A percentile compares a stretch with the other conserved stretches of the same genome.
Conservation (phyloP, 2,113 vertebrate species). For the Aptenodytes forsteri region DNA sequence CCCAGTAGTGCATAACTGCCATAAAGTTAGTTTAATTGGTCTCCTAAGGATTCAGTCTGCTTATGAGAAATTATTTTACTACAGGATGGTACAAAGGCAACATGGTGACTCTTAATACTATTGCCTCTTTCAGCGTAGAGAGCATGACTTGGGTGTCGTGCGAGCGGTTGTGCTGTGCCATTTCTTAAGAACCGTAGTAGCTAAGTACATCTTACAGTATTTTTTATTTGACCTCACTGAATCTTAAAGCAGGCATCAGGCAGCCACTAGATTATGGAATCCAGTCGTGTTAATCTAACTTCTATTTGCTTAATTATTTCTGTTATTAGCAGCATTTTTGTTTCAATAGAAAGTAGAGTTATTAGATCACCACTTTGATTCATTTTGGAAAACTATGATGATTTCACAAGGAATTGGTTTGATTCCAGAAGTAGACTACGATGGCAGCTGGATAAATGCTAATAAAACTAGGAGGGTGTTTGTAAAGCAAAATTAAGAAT, state of each 20-base stretch:
- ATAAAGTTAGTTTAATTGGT: slow-evolving; percentile 11
- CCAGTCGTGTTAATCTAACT: not conserved
- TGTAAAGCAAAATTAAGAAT: not conserved
- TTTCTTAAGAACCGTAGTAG: not conserved
- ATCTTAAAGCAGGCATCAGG: not conserved
- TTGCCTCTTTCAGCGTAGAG: not conserved
- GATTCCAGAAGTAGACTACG: not conserved
- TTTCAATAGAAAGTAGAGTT: not conserved
- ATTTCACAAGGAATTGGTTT: not conserved
- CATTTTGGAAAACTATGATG: not conserved
- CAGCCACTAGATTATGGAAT: not conserved
- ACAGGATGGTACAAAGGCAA: not conserved
- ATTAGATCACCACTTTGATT: not conserved
- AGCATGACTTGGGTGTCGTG: rapidly evolving
- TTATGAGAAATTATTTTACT: not conserved
- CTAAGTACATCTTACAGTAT: not conserved
- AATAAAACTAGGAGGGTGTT: not conserved
- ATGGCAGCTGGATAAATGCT: not conserved
- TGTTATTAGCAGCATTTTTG: not conserved
- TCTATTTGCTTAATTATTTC: not conserved
- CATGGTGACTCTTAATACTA: not conserved
- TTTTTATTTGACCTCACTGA: not conserved
- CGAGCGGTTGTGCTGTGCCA: rapidly evolving
- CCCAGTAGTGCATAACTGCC: not conserved
- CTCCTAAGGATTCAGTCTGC: not conserved